Conservation (phyloP, 2,888 invertebrate species). For the Anticlea derivata region DNA sequence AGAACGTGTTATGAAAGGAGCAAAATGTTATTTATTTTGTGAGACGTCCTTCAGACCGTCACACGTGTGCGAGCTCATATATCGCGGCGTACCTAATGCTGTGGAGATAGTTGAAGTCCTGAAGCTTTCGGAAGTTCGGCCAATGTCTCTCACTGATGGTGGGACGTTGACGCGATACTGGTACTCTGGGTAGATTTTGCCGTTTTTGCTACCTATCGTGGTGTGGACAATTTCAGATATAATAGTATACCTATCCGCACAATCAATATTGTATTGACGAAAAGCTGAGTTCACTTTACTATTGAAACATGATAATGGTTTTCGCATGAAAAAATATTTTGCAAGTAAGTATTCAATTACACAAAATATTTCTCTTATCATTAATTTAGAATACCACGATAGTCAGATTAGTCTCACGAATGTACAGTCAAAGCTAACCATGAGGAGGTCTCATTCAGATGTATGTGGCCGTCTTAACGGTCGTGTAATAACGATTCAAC, state of each 20-base stretch:
- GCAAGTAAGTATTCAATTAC: too few relatives aligned
- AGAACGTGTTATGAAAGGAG: neutral
- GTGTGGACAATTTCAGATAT: neutral
- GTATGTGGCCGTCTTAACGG: too few relatives aligned
- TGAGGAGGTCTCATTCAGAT: too few relatives aligned
- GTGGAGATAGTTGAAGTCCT: neutral
- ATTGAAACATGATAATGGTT: too few relatives aligned
- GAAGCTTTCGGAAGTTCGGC: neutral
- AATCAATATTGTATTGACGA: too few relatives aligned
- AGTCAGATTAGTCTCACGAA: too few relatives aligned
- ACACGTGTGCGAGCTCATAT: constrained; percentile 23
- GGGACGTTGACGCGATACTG: neutral
- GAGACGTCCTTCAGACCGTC: constrained; percentile 27
- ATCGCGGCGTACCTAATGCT: neutral
- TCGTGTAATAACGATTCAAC: too few relatives aligned
- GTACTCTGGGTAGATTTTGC: constrained; percentile 1
- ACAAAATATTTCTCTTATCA: too few relatives aligned
- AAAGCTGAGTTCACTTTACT: too few relatives aligned
- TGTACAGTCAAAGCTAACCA: too few relatives aligned
- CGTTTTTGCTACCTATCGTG: neutral
- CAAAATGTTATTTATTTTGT: constrained; percentile 31
- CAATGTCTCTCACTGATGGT: neutral
- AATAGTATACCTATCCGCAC: neutral
- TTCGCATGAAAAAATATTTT: too few relatives aligned
- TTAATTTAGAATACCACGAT: too few relatives aligned